Percentiles rank a stretch among this genome's conserved stretches.
phyloP scores from a whole-genome alignment of 1,140 invertebrate species.

The Bilobella aurantiaca region DNA sequence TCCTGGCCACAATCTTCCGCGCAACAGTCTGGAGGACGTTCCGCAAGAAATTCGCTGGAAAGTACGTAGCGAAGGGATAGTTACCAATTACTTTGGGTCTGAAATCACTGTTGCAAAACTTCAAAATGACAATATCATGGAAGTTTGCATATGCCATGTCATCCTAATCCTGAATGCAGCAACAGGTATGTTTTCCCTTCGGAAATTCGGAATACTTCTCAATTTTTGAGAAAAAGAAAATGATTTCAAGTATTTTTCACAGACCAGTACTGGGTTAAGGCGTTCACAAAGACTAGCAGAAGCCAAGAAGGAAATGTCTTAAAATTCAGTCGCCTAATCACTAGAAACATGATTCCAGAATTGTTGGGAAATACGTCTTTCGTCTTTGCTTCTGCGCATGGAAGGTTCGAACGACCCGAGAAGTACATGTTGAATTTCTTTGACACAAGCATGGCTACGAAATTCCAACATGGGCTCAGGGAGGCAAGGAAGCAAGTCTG shows the following conservation, averaged over 20 bases:
- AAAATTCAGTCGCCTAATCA: constrained; percentile 8
- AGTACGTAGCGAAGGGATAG: not conserved
- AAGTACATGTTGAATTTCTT: not conserved
- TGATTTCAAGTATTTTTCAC: not conserved
- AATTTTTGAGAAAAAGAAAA: not conserved
- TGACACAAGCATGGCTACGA: not conserved
- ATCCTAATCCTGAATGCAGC: not conserved
- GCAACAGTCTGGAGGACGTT: not conserved
- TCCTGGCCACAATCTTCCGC: too few relatives aligned
- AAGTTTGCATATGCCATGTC: not conserved
- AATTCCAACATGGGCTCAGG: not conserved
- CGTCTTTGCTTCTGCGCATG: not conserved
- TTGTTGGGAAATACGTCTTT: not conserved
- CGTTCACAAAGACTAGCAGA: not conserved
- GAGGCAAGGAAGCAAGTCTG: not conserved
- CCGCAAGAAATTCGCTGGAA: not conserved
- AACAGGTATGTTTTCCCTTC: constrained; percentile 1
- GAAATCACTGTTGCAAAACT: not conserved
- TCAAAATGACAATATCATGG: not conserved
- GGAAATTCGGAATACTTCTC: not conserved
- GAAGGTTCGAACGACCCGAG: not conserved
- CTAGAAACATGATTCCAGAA: not conserved
- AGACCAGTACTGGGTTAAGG: constrained; percentile 8
- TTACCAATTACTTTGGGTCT: not conserved
- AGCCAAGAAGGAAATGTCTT: not conserved